Evolutionary conservation across 2,113 vertebrate genomes (phyloP), one percentile per base, ranked within the genome.

Genomic region (Apodemus sylvaticus): DNA sequence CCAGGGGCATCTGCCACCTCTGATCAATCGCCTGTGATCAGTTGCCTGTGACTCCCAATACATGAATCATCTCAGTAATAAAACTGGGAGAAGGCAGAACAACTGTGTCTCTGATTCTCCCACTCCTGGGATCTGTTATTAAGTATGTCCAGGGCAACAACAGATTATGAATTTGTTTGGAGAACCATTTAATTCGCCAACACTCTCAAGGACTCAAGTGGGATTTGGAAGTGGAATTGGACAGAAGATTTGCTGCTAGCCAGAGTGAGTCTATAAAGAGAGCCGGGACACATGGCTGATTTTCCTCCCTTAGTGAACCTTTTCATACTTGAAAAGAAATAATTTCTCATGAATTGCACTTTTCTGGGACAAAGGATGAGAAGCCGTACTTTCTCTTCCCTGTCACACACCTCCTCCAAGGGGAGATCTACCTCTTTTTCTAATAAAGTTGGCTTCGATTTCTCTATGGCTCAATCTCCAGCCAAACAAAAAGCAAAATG

Each of bases 81-180:
- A 95, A 96, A 95, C 76, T 58, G 83, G 71, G 71, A 73, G 96
- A 97, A 93, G 91, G 97, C 36, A 48, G 64, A 98, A 91, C n/a
- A 51, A 71, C 66, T 82, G n/a, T 89, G 83, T 90, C 93, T 97
- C 90, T 97, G 96, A 94, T 96, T 94, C 93, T 94, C 68, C 86
- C 24, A 48, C 62, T 88, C 92, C 88, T 89, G 64, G 89, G 86
- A 94, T 89, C 93, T 97, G 90, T 85, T 97, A 93, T 95, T 98
- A 94, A 97, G 88, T 92, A 73, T 76, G 76, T 96, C 86, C 90
- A 79, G 60, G 66, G 81, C 92, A 70, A 96, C 91, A 97, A 94
- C 94, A 96, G 93, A 83, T 95, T 95, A 95, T 95, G 91, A 95
- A 98, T 98, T 98, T 96, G 96, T 96, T 98, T 97, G 92, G 97